A percentile compares a stretch with the other conserved stretches of the same genome.
Evolutionary conservation across 2,113 vertebrate species (phyloP).

Genomic region (Notothenia coriiceps): DNA sequence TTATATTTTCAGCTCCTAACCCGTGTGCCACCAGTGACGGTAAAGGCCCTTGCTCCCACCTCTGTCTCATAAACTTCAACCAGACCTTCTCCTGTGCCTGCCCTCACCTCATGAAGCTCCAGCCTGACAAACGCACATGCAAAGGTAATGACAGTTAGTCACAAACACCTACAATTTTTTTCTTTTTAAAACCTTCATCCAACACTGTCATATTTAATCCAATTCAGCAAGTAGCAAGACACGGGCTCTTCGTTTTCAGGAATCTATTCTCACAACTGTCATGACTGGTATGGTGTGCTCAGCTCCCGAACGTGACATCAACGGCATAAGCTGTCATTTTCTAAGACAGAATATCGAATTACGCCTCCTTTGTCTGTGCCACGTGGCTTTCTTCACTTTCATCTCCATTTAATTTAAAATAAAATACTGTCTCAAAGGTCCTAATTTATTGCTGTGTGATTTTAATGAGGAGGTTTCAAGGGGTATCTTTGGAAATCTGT

Average conservation of each 20-base stretch:
- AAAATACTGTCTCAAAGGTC: conserved; percentile 8
- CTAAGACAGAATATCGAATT: conserved; percentile 28
- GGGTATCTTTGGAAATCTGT: conserved; percentile 12
- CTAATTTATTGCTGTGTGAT: conserved; percentile 12
- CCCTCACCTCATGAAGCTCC: conserved; percentile 97
- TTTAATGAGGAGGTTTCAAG: conserved; percentile 21
- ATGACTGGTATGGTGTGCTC: not conserved
- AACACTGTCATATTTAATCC: not conserved
- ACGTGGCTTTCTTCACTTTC: conserved; percentile 2
- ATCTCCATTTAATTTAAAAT: conserved; percentile 33
- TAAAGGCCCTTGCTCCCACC: conserved; percentile 93
- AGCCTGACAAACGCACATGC: conserved; percentile 91
- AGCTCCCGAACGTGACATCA: not conserved
- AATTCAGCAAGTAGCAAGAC: not conserved
- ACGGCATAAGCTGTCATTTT: conserved; percentile 24
- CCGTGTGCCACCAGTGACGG: conserved; percentile 91
- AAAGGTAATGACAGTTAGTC: conserved; percentile 85
- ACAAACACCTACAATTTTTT: not conserved
- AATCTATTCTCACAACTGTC: conserved; percentile 13
- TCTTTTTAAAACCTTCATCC: no score
- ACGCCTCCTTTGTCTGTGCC: conserved; percentile 13
- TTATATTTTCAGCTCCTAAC: conserved; percentile 87
- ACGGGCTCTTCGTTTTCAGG: conserved; percentile 1
- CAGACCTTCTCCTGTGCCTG: conserved; percentile 94
- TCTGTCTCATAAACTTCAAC: conserved; percentile 98